Percentiles rank a stretch among this genome's conserved stretches.
phyloP scores from a whole-genome alignment of 2,888 invertebrate species.

The Drosophila greeni region DNA sequence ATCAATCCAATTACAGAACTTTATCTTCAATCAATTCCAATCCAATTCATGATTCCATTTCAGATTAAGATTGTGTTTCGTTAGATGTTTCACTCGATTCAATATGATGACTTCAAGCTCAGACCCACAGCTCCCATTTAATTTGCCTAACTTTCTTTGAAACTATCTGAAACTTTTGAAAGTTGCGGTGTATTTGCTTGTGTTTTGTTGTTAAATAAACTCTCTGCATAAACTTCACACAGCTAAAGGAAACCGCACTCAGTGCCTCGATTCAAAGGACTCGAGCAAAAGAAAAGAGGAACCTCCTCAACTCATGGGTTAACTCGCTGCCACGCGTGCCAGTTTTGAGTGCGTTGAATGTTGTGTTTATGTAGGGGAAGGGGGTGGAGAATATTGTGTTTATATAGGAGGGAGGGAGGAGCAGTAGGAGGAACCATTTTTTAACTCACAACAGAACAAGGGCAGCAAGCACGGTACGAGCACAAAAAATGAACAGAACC shows the following conservation, averaged over 20 bases:
- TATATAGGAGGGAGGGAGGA: constrained; percentile 23
- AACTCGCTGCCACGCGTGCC: constrained; percentile 13
- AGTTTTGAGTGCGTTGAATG: constrained; percentile 32
- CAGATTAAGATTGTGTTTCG: background rate
- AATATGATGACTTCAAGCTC: background rate
- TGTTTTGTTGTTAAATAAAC: constrained; percentile 24
- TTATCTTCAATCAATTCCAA: background rate
- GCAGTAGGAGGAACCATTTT: constrained; percentile 18
- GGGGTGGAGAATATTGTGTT: constrained; percentile 23
- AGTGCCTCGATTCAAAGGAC: constrained; percentile 23
- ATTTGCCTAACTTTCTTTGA: constrained; percentile 16
- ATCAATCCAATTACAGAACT: background rate
- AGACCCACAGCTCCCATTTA: constrained; percentile 2
- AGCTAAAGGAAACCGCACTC: constrained; percentile 14
- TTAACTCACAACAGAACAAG: constrained; percentile 26
- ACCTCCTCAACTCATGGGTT: constrained; percentile 24
- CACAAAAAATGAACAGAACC: constrained; percentile 52
- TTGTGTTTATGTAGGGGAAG: constrained; percentile 25
- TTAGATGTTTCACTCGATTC: background rate
- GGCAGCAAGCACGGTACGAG: constrained; percentile 18
- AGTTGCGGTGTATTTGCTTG: constrained; percentile 20
- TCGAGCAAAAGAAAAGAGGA: constrained; percentile 1
- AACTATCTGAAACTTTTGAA: constrained; percentile 14
- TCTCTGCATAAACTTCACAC: constrained; percentile 19
- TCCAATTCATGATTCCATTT: constrained; percentile 1